These are phyloP conservation scores for Stramonita haemastoma DNA, from an alignment of 2,888 invertebrate genomes.

Conservation along the genomic window DNA sequence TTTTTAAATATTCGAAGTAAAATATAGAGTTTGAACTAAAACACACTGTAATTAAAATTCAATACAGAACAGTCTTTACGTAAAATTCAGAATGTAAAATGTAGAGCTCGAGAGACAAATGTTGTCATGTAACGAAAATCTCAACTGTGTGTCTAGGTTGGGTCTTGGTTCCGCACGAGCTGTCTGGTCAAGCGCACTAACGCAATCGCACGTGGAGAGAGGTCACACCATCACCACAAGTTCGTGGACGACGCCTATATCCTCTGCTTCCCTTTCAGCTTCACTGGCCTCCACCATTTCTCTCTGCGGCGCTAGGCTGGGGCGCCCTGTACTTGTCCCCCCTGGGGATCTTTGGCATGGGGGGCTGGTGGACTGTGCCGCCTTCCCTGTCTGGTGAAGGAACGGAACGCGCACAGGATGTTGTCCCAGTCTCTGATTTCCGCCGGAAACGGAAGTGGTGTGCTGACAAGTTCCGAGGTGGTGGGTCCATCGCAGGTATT, in stretches of 20 bases:
- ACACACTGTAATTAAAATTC: too few species aligned
- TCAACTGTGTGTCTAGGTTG: constrained; percentile 31
- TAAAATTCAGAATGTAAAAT: too few species aligned
- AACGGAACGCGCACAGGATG: constrained; percentile 49
- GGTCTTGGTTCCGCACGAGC: constrained; percentile 59
- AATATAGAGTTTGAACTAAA: too few species aligned
- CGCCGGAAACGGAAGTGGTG: neutral
- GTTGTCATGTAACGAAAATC: neutral
- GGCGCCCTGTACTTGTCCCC: constrained; percentile 63
- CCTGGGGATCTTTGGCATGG: constrained; percentile 62
- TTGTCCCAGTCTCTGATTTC: neutral
- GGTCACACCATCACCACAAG: constrained; percentile 42
- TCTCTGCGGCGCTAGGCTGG: constrained; percentile 85
- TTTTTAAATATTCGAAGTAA: too few species aligned
- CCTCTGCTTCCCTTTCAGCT: constrained; percentile 92
- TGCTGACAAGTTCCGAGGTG: neutral
- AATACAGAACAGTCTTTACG: neutral
- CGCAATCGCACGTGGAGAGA: constrained; percentile 36
- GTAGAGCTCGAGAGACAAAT: neutral
- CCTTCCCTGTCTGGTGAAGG: constrained; percentile 58
- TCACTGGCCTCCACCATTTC: constrained; percentile 93
- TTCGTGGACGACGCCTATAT: constrained; percentile 83
- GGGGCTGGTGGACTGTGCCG: constrained; percentile 62
- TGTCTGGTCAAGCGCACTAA: constrained; percentile 59
- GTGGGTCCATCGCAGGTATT: neutral